Percentiles rank a stretch among this genome's conserved stretches.
Evolutionary conservation across 2,888 invertebrate species (phyloP).

Genomic region (Anoplius nigerrimus): DNA sequence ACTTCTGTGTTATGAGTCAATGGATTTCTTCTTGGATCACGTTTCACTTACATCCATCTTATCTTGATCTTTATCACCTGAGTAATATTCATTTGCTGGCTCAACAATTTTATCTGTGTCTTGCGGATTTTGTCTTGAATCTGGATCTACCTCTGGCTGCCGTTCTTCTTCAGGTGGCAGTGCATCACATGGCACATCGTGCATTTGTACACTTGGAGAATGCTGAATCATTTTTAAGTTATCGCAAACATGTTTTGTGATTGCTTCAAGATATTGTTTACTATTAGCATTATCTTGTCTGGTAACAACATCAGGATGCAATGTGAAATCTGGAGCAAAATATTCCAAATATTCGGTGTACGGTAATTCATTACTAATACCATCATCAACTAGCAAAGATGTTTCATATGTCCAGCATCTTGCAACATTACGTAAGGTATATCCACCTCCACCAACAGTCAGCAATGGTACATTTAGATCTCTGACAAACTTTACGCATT

Average conservation of each 20-base stretch:
- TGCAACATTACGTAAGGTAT: slow-evolving; percentile 97
- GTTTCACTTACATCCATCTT: slow-evolving; percentile 77
- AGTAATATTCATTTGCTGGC: slow-evolving; percentile 91
- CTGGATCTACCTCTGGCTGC: slow-evolving; percentile 89
- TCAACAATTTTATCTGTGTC: slow-evolving; percentile 90
- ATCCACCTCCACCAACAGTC: slow-evolving; percentile 90
- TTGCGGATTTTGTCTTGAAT: slow-evolving; percentile 85
- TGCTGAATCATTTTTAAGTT: slow-evolving; percentile 95
- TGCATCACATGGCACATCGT: slow-evolving; percentile 92
- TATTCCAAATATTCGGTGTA: slow-evolving; percentile 97
- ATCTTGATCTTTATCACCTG: slow-evolving; percentile 93
- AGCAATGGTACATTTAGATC: slow-evolving; percentile 93
- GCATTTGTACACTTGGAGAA: slow-evolving; percentile 98
- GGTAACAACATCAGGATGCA: slow-evolving; percentile 94
- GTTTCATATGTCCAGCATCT: slow-evolving; percentile 99
- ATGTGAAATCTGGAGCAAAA: slow-evolving; percentile 96
- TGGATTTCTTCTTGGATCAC: slow-evolving; percentile 30
- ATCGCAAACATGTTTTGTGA: slow-evolving; percentile 92
- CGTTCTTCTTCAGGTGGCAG: slow-evolving; percentile 83
- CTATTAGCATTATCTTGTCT: slow-evolving; percentile 95
- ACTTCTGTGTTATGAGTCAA: background rate
- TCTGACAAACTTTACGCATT: slow-evolving; percentile 97
- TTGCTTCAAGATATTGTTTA: slow-evolving; percentile 95
- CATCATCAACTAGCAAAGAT: slow-evolving; percentile 92
- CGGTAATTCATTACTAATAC: slow-evolving; percentile 95